phyloP scores from a whole-genome alignment of 2,797 vertebrate genomes.

The Rousettus madagascariensis region DNA sequence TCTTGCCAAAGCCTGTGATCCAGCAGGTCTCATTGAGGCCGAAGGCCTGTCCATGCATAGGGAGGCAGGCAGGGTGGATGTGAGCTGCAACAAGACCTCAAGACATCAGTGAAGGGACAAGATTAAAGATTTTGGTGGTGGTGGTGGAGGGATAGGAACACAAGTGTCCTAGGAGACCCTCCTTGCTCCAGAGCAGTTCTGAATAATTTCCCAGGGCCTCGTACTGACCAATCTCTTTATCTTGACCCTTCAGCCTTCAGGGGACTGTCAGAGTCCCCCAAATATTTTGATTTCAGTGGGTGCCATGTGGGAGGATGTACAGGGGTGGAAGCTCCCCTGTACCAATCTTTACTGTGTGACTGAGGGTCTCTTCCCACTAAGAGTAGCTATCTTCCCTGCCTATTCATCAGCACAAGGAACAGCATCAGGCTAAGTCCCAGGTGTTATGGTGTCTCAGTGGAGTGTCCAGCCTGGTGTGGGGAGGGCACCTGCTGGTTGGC shows the following conservation, averaged over 20 bases:
- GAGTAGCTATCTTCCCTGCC: not conserved
- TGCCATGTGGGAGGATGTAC: not conserved
- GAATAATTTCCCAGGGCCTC: not conserved
- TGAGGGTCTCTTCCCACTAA: not conserved
- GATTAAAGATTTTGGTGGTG: not conserved
- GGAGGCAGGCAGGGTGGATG: slow-evolving; percentile 92
- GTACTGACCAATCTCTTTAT: not conserved
- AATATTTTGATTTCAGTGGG: not conserved
- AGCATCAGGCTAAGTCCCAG: not conserved
- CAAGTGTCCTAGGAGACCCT: not conserved
- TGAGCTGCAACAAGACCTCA: slow-evolving; percentile 81
- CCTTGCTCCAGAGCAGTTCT: not conserved
- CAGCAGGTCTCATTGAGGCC: slow-evolving; percentile 85
- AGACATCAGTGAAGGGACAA: slow-evolving; percentile 4
- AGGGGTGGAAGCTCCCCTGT: not conserved
- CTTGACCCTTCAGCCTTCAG: not conserved
- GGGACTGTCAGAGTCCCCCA: not conserved
- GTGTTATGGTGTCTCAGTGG: not conserved
- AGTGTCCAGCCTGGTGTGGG: not conserved
- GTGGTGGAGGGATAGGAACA: no score
- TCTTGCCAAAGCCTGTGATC: slow-evolving; percentile 93
- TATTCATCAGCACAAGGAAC: not conserved
- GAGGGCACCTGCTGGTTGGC: not conserved
- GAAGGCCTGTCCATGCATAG: slow-evolving; percentile 86
- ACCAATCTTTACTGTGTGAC: not conserved